phyloP scores from a whole-genome alignment of 2,888 invertebrate genomes.

The Drosophila demipolita region DNA sequence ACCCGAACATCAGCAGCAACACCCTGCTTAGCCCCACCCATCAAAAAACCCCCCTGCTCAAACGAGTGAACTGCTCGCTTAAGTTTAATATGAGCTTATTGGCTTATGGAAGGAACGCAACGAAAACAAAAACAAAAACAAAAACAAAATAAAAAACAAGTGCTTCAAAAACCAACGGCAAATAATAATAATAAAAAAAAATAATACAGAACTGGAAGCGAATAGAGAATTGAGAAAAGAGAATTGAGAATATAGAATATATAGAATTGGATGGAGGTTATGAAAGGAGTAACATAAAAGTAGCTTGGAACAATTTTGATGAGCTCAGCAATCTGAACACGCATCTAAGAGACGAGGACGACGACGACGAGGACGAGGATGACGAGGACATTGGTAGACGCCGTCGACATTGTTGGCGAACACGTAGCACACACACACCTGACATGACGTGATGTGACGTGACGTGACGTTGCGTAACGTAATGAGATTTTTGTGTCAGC shows the following conservation, averaged over 20 bases:
- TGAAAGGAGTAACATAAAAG: constrained; percentile 24
- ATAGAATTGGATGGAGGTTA: not conserved
- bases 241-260: not conserved
- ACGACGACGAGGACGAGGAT: constrained; percentile 11
- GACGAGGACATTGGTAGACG: constrained; percentile 23
- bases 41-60: constrained; percentile 15
- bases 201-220: not conserved
- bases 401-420: constrained; percentile 38
- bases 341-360: constrained; percentile 46
- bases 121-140: constrained; percentile 12
- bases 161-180: constrained; percentile 14
- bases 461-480: constrained; percentile 71
- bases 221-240: not conserved
- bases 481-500: constrained; percentile 74
- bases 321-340: constrained; percentile 64
- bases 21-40: not conserved
- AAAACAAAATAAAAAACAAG: not conserved
- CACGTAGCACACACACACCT: constrained; percentile 44
- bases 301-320: constrained; percentile 47
- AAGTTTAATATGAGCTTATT: constrained; percentile 76
- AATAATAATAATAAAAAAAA: constrained; percentile 13
- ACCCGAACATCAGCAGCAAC: not conserved
- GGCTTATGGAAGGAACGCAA: constrained; percentile 53
- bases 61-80: constrained; percentile 44
- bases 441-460: constrained; percentile 59